These are phyloP conservation scores for Alectura lathami DNA, from an alignment of 2,113 vertebrate genomes.

Conservation along the genomic window DNA sequence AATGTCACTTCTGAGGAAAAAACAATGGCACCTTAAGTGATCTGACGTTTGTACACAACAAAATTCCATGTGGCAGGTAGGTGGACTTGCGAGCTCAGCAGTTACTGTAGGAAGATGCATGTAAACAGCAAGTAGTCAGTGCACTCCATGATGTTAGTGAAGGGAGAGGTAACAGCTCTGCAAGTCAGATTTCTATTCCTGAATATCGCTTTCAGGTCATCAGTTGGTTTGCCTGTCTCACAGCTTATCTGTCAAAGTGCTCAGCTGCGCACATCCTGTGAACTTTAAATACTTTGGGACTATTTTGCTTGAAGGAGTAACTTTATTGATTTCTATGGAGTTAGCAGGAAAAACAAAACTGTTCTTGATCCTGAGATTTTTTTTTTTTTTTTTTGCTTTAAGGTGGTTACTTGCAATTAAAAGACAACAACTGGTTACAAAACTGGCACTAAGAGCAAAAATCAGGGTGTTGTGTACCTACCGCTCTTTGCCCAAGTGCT, in stretches of 20 bases:
- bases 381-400: background rate
- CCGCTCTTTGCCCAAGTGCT: background rate
- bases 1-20: background rate
- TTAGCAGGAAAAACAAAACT: background rate
- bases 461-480: background rate
- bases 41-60: background rate
- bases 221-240: background rate
- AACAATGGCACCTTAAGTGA: background rate
- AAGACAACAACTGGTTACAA: background rate
- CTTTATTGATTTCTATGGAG: background rate
- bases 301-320: background rate
- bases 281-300: background rate
- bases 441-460: background rate
- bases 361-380: background rate
- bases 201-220: background rate
- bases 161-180: background rate
- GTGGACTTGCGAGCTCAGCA: conserved; percentile 9
- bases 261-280: background rate
- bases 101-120: background rate
- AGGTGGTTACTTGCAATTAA: background rate
- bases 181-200: background rate
- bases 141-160: background rate
- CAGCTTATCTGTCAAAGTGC: background rate
- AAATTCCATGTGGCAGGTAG: background rate
- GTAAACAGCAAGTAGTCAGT: background rate